These are phyloP conservation scores for Mesochorus sp. DNA, from an alignment of 2,888 invertebrate genomes.

Conservation along the genomic window DNA sequence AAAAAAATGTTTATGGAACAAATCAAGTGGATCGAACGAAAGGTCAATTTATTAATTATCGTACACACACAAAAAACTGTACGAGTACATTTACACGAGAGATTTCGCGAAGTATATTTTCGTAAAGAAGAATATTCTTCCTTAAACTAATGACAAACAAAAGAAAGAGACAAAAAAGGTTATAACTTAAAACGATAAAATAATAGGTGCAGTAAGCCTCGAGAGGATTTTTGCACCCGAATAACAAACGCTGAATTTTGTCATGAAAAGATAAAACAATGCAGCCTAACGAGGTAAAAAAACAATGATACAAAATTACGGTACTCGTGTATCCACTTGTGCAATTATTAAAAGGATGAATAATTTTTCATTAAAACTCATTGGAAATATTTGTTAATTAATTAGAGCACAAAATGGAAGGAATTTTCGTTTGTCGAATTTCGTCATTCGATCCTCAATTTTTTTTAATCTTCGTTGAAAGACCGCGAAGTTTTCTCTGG, in stretches of 20 bases:
- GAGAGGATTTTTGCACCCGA: conserved; percentile 3
- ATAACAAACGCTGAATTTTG: not conserved
- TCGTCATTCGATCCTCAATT: conserved; percentile 7
- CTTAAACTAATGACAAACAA: conserved; percentile 10
- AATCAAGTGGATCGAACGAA: conserved; percentile 16
- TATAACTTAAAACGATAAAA: too few relatives aligned
- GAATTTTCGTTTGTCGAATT: too few relatives aligned
- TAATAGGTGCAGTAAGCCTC: not conserved
- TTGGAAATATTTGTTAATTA: too few relatives aligned
- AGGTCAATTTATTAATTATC: conserved; percentile 44
- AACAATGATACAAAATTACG: too few relatives aligned
- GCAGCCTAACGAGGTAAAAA: too few relatives aligned
- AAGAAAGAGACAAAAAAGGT: not conserved
- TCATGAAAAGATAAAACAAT: not conserved
- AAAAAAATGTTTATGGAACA: not conserved
- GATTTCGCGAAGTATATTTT: conserved; percentile 36
- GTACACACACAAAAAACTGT: conserved; percentile 32
- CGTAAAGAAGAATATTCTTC: conserved; percentile 26
- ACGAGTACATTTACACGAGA: conserved; percentile 27
- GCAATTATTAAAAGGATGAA: too few relatives aligned
- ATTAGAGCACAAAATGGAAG: too few relatives aligned
- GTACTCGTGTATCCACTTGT: too few relatives aligned
- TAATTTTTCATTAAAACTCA: too few relatives aligned
- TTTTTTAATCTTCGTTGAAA: conserved; percentile 67
- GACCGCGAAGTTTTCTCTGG: conserved; percentile 69